Evolutionary conservation across 2,888 invertebrate species (phyloP), one percentile per base, ranked within the genome.

Genomic region (Lordiphosa fenestrarum): DNA sequence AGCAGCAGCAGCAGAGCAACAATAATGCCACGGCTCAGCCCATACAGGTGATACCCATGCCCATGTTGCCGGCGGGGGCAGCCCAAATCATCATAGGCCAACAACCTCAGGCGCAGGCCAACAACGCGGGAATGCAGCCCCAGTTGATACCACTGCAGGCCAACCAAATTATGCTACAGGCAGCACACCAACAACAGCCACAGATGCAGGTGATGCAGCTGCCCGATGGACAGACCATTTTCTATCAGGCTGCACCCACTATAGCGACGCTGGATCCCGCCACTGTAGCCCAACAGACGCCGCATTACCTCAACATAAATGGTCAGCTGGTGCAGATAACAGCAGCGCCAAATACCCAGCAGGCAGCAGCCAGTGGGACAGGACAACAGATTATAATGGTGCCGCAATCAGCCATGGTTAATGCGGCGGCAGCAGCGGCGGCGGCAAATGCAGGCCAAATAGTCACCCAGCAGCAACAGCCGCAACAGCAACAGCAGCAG

Each of bases 161-260:
- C 6, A 86, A 85, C 36, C 88, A 89, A 58, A 86, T 89, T 23
- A 89, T 89, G 88, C 66, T 89, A 21, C 89, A 89, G 64, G 83
- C 87, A 1, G 30, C 30, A 10, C 30, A 30, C 10, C 87, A 86
- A 46, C 89, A 88, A 42, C 66, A 88, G 39, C 85, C 89, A 2
- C 80, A 80, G 13, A 93, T 95, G 37, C 97, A 97, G 88, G 91
- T 98, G 39, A 94, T 98, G 35, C 98, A 97, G 88, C 95, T 97
- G 0, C 92, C 96, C 0, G 97, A 97, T 89, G 98, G 98, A 1
- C 98, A 98, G 89, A 96, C 97, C 0, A 95, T 95, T 76, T 96
- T 96, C 88, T 89, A 88, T 63, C 97, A 98, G 87, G 95, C 85
- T 87, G 95, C 85, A 12, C 74, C 86, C n/a, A 73, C 82, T 7